phyloP scores from a whole-genome alignment of 2,113 vertebrate genomes.

The Merops nubicus region DNA sequence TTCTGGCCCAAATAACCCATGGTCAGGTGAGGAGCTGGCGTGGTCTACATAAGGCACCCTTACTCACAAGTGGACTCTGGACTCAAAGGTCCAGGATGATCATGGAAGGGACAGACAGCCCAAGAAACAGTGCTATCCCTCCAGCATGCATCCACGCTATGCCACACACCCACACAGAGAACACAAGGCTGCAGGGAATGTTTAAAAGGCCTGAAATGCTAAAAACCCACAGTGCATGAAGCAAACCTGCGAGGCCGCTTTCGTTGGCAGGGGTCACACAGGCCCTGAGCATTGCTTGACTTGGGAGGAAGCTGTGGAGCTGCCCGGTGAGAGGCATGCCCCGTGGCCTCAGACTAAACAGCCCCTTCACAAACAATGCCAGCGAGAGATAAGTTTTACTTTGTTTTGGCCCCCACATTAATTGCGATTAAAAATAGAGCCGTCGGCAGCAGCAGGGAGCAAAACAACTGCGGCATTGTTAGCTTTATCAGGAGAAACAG shows the following conservation, averaged over 20 bases:
- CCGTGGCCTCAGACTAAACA: conserved; percentile 13
- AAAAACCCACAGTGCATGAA: neutral
- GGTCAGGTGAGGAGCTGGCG: neutral
- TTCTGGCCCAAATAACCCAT: neutral
- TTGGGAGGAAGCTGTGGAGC: neutral
- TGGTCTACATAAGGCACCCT: neutral
- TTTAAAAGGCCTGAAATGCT: neutral
- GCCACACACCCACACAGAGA: neutral
- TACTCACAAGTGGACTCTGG: neutral
- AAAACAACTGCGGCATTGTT: conserved; percentile 49
- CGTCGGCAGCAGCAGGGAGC: neutral
- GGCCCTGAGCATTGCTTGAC: neutral
- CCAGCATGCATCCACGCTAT: neutral
- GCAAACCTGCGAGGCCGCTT: neutral
- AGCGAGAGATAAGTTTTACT: conserved; percentile 33
- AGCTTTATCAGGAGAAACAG: conserved; percentile 52
- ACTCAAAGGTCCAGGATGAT: neutral
- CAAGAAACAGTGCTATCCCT: neutral
- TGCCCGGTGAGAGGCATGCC: neutral
- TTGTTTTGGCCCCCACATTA: conserved; percentile 25
- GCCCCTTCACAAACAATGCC: neutral
- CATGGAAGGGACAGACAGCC: neutral
- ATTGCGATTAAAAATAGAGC: conserved; percentile 59
- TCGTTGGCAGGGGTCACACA: neutral
- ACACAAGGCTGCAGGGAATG: neutral